phyloP scores from a whole-genome alignment of 2,113 vertebrate species.

The Chamaetylas fuelleborni region DNA sequence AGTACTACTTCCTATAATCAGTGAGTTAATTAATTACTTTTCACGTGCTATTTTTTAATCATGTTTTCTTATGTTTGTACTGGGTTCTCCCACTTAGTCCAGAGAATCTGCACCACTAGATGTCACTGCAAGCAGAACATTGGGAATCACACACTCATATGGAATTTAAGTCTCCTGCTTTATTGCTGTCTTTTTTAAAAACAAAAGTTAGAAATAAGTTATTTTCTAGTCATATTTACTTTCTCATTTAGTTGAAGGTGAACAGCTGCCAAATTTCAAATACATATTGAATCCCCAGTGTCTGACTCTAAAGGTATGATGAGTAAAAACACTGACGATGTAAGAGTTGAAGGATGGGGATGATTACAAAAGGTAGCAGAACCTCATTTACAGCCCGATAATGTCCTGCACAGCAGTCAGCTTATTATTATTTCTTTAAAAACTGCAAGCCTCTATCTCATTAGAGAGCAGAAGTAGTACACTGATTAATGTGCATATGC shows the following conservation, averaged over 20 bases:
- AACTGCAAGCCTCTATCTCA: slow-evolving; percentile 59
- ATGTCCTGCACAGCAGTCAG: background rate
- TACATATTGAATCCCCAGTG: background rate
- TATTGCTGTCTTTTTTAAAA: background rate
- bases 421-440: slow-evolving; percentile 64
- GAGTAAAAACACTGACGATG: background rate
- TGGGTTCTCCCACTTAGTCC: background rate
- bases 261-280: slow-evolving; percentile 20
- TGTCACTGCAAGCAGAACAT: slow-evolving; percentile 75
- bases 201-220: background rate
- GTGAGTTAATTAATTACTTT: background rate
- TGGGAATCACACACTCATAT: background rate
- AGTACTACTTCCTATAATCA: background rate
- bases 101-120: slow-evolving; percentile 67
- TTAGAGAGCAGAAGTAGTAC: slow-evolving; percentile 62
- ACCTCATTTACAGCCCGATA: slow-evolving; percentile 55
- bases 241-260: background rate
- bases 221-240: background rate
- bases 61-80: background rate
- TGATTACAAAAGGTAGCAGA: slow-evolving; percentile 42
- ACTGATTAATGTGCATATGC: slow-evolving; percentile 68
- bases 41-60: background rate
- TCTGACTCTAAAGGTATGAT: background rate
- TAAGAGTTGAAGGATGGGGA: background rate
- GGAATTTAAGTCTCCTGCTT: background rate